Base-by-base conservation (phyloP, 1,140 invertebrate species). In the Solenopsis fugax region DNA sequence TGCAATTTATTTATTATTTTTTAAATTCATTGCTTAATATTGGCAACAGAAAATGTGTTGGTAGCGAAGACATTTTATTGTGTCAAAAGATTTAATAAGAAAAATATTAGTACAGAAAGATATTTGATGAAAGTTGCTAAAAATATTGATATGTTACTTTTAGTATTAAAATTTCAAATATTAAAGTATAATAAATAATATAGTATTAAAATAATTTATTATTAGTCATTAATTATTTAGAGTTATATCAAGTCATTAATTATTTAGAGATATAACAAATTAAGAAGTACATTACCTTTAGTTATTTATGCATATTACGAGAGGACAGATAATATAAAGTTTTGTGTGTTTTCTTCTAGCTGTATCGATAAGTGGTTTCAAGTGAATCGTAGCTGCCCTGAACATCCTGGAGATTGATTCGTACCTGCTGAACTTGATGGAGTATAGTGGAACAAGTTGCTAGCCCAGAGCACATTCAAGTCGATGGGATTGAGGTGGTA, bases 331-430 rank as follows among this genome's bases (percentile, higher is more conserved):
- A 54, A 69, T 56, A 54, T 24, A 56, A 69, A 41, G 0, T 69
- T 69, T 37, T 4, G 1, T 87, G 6, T 69, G n/a, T 10, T 82
- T 52, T 93, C 93, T 93, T 94, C 77, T 95, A 98, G 98, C 95
- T 99, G 98, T 96, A 99, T 99, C 95, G 98, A 99, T 96, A 97
- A 98, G 95, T 99, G 99, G 99, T 99, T 99, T 96, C 98, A 99
- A 96, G 98, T 99, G 92, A 99, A 99, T 96, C 97, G 98, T 95
- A 98, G 98, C 89, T 99, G 98, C 96, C 98, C 98, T 50, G 98
- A 99, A 95, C 98, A 99, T 96, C 98, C 98, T 88, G 97, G 97
- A 89, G 98, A 99, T 96, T 98, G 97, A 97, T 96, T 95, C 93
- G 92, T 87, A 92, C 90, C 94, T 76, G 87, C 81, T 80, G 89